phyloP scores from a whole-genome alignment of 2,113 vertebrate genomes.

The Ancistrus triradiatus region DNA sequence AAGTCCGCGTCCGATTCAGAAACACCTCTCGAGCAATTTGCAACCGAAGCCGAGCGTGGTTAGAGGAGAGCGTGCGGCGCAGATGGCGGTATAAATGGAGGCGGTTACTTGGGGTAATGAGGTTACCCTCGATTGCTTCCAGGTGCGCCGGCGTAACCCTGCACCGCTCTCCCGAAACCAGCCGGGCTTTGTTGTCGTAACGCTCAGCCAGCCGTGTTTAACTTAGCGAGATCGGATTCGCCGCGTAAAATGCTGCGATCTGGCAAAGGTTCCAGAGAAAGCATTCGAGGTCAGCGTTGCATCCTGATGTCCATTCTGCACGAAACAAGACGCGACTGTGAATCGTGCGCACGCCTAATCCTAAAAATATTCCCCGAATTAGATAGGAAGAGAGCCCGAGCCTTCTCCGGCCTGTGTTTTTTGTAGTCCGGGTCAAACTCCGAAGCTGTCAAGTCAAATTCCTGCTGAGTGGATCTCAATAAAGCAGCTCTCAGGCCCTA shows the following conservation, averaged over 20 bases:
- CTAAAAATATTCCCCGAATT: constrained; percentile 27
- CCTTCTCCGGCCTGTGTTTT: too few relatives aligned
- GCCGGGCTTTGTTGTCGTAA: too few relatives aligned
- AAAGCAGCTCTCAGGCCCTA: background rate
- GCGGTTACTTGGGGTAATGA: constrained; percentile 40
- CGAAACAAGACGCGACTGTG: constrained; percentile 13
- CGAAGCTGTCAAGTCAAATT: background rate
- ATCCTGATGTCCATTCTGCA: background rate
- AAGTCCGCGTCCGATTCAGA: too few relatives aligned
- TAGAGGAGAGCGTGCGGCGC: constrained; percentile 36
- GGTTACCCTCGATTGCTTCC: constrained; percentile 41
- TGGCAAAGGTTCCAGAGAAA: too few relatives aligned
- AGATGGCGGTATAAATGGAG: constrained; percentile 38
- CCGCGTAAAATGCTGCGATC: too few relatives aligned
- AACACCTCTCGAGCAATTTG: constrained; percentile 41
- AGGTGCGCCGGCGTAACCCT: constrained; percentile 21
- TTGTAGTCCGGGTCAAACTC: too few relatives aligned
- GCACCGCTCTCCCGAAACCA: background rate
- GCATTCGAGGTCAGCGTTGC: background rate
- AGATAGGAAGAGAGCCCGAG: too few relatives aligned
- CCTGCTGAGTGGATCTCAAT: background rate
- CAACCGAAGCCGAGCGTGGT: constrained; percentile 29
- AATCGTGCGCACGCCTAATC: constrained; percentile 5
- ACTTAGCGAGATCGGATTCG: too few relatives aligned
- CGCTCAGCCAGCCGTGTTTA: too few relatives aligned